These are phyloP conservation scores for Leptoclinus maculatus DNA, from an alignment of 2,797 vertebrate genomes.

Conservation along the genomic window DNA sequence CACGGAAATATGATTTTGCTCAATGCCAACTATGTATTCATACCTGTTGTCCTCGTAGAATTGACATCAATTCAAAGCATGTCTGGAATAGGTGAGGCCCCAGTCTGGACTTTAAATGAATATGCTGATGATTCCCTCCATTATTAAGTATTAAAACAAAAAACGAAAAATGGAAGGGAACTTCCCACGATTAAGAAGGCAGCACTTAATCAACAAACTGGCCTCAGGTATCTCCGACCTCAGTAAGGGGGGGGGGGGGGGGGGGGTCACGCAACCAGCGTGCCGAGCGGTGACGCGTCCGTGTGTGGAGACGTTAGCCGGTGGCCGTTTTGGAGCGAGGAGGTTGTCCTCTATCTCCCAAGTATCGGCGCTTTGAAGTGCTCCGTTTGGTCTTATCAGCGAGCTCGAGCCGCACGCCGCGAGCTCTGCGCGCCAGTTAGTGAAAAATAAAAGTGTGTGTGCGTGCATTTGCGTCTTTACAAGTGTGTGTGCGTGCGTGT, in stretches of 20 bases:
- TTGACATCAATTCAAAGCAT: slow-evolving; percentile 19
- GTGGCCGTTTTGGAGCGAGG: slow-evolving; percentile 74
- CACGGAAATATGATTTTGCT: slow-evolving; percentile 22
- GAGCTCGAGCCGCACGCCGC: slow-evolving; percentile 67
- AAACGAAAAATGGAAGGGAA: slow-evolving; percentile 15
- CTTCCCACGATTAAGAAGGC: slow-evolving; percentile 55
- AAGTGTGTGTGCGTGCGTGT: slow-evolving; percentile 26
- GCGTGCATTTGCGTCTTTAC: neutral
- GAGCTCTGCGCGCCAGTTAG: slow-evolving; percentile 50
- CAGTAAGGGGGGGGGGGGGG: slow-evolving; percentile 38
- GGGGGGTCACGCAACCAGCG: slow-evolving; percentile 59
- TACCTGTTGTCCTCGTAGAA: slow-evolving; percentile 6
- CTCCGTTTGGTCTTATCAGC: slow-evolving; percentile 79
- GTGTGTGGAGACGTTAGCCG: slow-evolving; percentile 54
- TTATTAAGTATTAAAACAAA: slow-evolving; percentile 23
- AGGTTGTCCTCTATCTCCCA: slow-evolving; percentile 75
- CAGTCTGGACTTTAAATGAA: slow-evolving; percentile 18
- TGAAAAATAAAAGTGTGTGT: slow-evolving; percentile 33
- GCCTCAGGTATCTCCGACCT: slow-evolving; percentile 69
- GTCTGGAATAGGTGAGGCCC: slow-evolving; percentile 7
- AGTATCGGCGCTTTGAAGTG: slow-evolving; percentile 80
- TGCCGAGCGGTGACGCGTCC: slow-evolving; percentile 38
- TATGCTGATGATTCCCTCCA: slow-evolving; percentile 30
- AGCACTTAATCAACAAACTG: slow-evolving; percentile 55
- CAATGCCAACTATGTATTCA: slow-evolving; percentile 10